Percentiles rank a stretch among this genome's conserved stretches.
Conservation (phyloP, 2,888 invertebrate species). For the Lithosia quadra region DNA sequence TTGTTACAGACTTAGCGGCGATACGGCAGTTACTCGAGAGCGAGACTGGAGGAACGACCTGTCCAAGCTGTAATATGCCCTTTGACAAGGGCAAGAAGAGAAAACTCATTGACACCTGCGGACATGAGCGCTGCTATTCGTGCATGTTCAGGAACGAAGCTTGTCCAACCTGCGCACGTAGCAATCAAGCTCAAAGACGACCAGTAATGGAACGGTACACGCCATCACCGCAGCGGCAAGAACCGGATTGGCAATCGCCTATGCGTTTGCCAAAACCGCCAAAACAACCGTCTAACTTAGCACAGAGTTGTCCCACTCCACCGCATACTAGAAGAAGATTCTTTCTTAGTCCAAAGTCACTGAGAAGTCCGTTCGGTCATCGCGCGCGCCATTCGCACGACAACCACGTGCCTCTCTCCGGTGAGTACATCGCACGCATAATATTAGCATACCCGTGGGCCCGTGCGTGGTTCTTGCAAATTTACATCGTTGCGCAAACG, state of each 20-base stretch:
- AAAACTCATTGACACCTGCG: slow-evolving; percentile 97
- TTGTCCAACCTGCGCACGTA: slow-evolving; percentile 93
- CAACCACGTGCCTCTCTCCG: slow-evolving; percentile 90
- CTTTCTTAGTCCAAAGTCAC: slow-evolving; percentile 93
- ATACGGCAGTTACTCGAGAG: slow-evolving; percentile 93
- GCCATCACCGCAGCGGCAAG: slow-evolving; percentile 79
- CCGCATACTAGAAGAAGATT: slow-evolving; percentile 92
- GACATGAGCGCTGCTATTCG: slow-evolving; percentile 97
- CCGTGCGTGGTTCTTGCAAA: slow-evolving; percentile 62
- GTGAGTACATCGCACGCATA: slow-evolving; percentile 79
- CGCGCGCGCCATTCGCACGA: slow-evolving; percentile 85
- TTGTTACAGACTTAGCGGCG: slow-evolving; percentile 93
- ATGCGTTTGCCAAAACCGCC: slow-evolving; percentile 88
- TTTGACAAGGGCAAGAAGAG: slow-evolving; percentile 99
- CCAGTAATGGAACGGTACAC: slow-evolving; percentile 82
- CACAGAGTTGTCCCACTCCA: slow-evolving; percentile 93
- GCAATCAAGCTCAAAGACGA: slow-evolving; percentile 70
- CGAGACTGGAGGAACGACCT: slow-evolving; percentile 90
- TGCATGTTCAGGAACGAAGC: slow-evolving; percentile 97
- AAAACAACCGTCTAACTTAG: slow-evolving; percentile 83
- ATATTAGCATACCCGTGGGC: slow-evolving; percentile 48
- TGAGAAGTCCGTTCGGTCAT: slow-evolving; percentile 92
- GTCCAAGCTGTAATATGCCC: slow-evolving; percentile 96
- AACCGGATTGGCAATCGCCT: slow-evolving; percentile 82
- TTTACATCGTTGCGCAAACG: slow-evolving; percentile 72